These are phyloP conservation scores for Probaryconus sp. DNA, from an alignment of 1,140 invertebrate genomes.

Conservation along the genomic window DNA sequence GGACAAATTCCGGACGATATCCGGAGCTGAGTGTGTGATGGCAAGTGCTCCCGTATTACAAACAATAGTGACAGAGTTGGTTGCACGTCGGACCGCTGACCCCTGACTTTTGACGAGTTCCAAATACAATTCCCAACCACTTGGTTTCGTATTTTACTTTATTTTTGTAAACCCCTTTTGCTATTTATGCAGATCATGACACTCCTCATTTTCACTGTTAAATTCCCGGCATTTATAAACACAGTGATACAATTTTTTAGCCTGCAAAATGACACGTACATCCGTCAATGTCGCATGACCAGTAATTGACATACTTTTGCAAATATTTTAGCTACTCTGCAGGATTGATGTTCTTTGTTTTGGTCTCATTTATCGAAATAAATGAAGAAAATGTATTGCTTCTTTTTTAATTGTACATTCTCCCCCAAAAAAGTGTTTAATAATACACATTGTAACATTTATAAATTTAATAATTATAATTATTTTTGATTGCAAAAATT, in stretches of 20 bases:
- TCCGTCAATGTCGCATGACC: neutral
- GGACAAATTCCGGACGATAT: conserved; percentile 42
- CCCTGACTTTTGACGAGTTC: conserved; percentile 47
- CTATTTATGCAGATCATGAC: conserved; percentile 10
- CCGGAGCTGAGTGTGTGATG: conserved; percentile 17
- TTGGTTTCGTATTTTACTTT: conserved; percentile 10
- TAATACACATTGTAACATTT: no score
- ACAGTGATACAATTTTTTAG: conserved; percentile 9
- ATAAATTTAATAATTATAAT: no score
- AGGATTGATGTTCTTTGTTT: no score
- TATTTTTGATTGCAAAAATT: no score
- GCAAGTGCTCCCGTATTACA: conserved; percentile 35
- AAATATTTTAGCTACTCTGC: no score
- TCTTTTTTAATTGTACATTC: no score
- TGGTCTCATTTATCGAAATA: no score
- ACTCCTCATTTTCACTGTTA: conserved; percentile 19
- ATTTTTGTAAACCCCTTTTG: conserved; percentile 27
- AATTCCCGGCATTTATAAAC: conserved; percentile 6
- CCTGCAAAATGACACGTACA: neutral
- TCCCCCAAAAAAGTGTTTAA: no score
- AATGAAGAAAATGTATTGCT: no score
- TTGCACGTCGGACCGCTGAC: conserved; percentile 11
- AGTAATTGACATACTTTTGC: no score
- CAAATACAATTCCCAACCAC: conserved; percentile 36
- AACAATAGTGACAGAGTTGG: conserved; percentile 42